Evolutionary conservation across 1,140 invertebrate species (phyloP).

Genomic region (Nasonia longicornis): DNA sequence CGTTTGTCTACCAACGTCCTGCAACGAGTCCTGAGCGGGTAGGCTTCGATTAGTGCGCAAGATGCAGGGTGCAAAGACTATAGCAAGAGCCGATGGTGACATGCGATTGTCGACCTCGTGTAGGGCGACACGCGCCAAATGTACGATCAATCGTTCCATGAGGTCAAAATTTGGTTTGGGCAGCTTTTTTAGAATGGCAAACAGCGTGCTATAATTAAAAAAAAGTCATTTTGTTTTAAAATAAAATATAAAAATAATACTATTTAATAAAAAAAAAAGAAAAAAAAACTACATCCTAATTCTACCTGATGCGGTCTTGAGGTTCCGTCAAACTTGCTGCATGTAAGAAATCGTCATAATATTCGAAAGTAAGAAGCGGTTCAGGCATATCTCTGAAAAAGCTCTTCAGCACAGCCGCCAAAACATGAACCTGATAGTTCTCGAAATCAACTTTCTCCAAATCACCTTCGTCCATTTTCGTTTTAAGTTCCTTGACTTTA

Average conservation of each 20-base stretch:
- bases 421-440: conserved; percentile 86
- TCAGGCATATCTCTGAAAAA: conserved; percentile 95
- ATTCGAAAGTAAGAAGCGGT: conserved; percentile 91
- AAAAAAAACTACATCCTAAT: no score
- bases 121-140: conserved; percentile 88
- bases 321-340: conserved; percentile 85
- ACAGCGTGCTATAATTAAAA: conserved; percentile 75
- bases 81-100: conserved; percentile 90
- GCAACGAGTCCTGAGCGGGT: conserved; percentile 90
- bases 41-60: conserved; percentile 86
- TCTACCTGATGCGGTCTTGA: conserved; percentile 77
- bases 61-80: conserved; percentile 96
- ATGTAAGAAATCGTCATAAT: conserved; percentile 93
- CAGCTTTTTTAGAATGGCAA: conserved; percentile 88
- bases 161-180: conserved; percentile 91
- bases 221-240: neutral
- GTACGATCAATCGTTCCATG: conserved; percentile 93
- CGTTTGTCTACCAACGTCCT: conserved; percentile 83
- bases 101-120: conserved; percentile 93
- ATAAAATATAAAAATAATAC: neutral
- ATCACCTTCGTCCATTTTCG: conserved; percentile 80
- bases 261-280: neutral
- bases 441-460: conserved; percentile 78
- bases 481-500: conserved; percentile 81
- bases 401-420: conserved; percentile 90